Percentiles rank a stretch among this genome's conserved stretches.
These are phyloP conservation scores for Thomomys bottae DNA, from an alignment of 2,113 vertebrate genomes.

Conservation along the genomic window DNA sequence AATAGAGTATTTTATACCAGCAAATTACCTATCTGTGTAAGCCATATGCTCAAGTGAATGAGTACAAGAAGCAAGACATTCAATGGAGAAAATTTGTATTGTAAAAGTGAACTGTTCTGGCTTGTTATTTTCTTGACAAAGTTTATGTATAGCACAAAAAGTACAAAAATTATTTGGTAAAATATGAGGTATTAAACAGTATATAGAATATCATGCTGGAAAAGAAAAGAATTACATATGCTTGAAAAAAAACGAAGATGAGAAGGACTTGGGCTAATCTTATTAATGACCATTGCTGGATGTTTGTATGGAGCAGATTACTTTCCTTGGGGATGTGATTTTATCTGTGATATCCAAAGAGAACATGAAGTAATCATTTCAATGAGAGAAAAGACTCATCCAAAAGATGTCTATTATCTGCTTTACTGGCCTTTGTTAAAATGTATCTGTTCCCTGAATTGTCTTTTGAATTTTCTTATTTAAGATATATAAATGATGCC, in stretches of 20 bases:
- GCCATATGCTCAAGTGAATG: slow-evolving; percentile 41
- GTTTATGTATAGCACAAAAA: not conserved
- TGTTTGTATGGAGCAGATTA: not conserved
- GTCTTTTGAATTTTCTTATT: slow-evolving; percentile 51
- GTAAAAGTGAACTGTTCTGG: slow-evolving; percentile 15
- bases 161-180: slow-evolving; percentile 31
- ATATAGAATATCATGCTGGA: slow-evolving; percentile 11
- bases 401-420: slow-evolving; percentile 3
- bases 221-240: slow-evolving; percentile 39
- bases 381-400: not conserved
- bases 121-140: slow-evolving; percentile 53
- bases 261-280: not conserved
- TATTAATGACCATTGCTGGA: not conserved
- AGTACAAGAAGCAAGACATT: slow-evolving; percentile 43
- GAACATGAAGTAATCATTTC: not conserved
- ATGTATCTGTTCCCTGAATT: slow-evolving; percentile 45
- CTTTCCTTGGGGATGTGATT: not conserved
- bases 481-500: slow-evolving; percentile 76
- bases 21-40: slow-evolving; percentile 49
- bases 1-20: slow-evolving; percentile 60
- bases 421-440: not conserved
- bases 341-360: not conserved
- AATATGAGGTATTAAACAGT: slow-evolving; percentile 3
- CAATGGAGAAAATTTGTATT: slow-evolving; percentile 26
- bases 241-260: slow-evolving; percentile 34